phyloP scores from a whole-genome alignment of 2,797 vertebrate species.

The Rhabdophis nuchalis region DNA sequence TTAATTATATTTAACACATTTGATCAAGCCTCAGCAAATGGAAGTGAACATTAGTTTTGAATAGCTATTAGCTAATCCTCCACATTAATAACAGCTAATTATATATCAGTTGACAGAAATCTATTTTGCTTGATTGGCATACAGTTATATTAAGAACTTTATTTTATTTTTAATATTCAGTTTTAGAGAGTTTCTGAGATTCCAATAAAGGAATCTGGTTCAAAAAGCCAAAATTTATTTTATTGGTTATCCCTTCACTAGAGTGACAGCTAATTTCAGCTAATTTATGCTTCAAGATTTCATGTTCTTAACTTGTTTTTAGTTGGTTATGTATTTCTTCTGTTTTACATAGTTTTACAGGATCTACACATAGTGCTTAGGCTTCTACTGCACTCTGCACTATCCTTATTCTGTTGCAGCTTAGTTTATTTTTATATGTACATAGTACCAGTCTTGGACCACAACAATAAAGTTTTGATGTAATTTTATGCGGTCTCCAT shows the following conservation, averaged over 20 bases:
- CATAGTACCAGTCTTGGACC: neutral
- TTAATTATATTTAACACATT: neutral
- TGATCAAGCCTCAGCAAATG: neutral
- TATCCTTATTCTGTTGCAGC: neutral
- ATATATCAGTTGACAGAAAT: neutral
- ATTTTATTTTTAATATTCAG: neutral
- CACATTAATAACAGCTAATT: neutral
- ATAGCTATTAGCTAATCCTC: neutral
- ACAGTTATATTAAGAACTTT: neutral
- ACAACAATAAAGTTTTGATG: neutral
- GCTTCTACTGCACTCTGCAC: neutral
- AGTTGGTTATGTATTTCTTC: neutral
- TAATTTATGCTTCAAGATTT: neutral
- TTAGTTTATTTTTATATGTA: neutral
- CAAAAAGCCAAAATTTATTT: neutral
- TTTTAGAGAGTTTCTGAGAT: neutral
- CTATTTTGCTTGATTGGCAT: neutral
- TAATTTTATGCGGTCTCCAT: neutral
- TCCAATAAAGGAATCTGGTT: neutral
- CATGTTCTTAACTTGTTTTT: neutral
- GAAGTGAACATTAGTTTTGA: neutral
- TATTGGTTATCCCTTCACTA: neutral
- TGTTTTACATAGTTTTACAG: neutral
- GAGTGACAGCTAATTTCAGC: neutral
- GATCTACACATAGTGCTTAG: neutral